Percentiles rank a stretch among this genome's conserved stretches.
Evolutionary conservation across 2,888 invertebrate genomes (phyloP).

Genomic region (Trissoscelio sp.): DNA sequence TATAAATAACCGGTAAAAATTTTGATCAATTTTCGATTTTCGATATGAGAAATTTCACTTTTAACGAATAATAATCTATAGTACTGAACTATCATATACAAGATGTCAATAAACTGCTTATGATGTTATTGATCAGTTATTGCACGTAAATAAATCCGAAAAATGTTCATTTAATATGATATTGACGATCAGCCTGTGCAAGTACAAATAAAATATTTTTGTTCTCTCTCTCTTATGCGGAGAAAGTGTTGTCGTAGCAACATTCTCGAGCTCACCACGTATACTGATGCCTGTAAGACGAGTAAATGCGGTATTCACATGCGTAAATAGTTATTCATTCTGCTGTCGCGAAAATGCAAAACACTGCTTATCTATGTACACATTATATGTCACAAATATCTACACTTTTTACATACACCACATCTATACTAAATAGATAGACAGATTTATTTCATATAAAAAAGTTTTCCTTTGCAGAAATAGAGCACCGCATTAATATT

Average conservation of each 20-base stretch:
- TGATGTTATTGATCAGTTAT: not conserved
- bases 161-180: constrained; percentile 32
- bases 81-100: no score
- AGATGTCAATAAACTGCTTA: not conserved
- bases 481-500: no score
- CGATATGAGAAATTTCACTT: not conserved
- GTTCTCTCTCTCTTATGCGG: constrained; percentile 64
- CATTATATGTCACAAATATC: no score
- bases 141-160: constrained; percentile 4
- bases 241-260: constrained; percentile 74
- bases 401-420: no score
- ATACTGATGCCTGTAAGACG: constrained; percentile 69
- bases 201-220: constrained; percentile 62
- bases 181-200: constrained; percentile 69
- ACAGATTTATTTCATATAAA: no score
- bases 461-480: no score
- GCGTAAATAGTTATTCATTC: constrained; percentile 35
- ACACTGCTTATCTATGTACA: no score
- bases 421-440: no score
- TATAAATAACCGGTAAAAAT: no score
- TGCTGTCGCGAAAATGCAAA: constrained; percentile 12
- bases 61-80: no score
- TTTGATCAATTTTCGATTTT: no score
- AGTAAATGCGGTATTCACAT: constrained; percentile 53
- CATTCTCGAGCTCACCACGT: constrained; percentile 69